Base-by-base conservation (phyloP, 2,797 vertebrate genomes). In the Chaetophractus vellerosus region DNA sequence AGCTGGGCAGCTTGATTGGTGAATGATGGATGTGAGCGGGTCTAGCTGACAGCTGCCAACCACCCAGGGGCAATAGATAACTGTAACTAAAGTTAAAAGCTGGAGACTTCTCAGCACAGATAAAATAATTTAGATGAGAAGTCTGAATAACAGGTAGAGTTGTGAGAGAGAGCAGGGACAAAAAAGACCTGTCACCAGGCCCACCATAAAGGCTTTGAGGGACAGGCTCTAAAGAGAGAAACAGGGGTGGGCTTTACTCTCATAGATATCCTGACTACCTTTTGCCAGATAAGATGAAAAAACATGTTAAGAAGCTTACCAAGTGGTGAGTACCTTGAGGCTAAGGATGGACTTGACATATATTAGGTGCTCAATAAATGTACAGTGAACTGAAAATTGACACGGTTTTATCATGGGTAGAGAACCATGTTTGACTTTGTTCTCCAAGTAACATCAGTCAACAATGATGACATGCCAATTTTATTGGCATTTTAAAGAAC, bases 11-110 rank as follows among this genome's bases (percentile, higher is more conserved):
- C 71, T 95, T 85, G 89, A 88, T 31, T 14, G 66, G 72, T 64
- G 91, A 94, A 48, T 93, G 84, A 88, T 78, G 91, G 74, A 89
- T 80, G n/a, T 41, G 59, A 79, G 33, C 31, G 75, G 72, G 87
- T 91, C 69, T 83, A n/a, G 38, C 36, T 83, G 94, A 94, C 93
- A 94, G 93, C 69, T 94, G 84, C 83, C 91, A 88, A 38, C n/a
- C 38, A 76, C 69, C 1, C 8, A 83, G 61, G 12, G 41, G 7
- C 81, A 82, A n/a, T 2, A 81, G 83, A 57, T 88, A 96, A 93
- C 31, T 86, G 33, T 66, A 85, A 93, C 76, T 55, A 78, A 91
- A 95, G 52, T 61, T 75, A 57, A 91, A 95, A 90, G 78, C 2
- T 52, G 64, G 36, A 84, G 57, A 81, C 52, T 75, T 63, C 57